phyloP scores from a whole-genome alignment of 2,113 vertebrate genomes.

The Microcebus tavaratra region DNA sequence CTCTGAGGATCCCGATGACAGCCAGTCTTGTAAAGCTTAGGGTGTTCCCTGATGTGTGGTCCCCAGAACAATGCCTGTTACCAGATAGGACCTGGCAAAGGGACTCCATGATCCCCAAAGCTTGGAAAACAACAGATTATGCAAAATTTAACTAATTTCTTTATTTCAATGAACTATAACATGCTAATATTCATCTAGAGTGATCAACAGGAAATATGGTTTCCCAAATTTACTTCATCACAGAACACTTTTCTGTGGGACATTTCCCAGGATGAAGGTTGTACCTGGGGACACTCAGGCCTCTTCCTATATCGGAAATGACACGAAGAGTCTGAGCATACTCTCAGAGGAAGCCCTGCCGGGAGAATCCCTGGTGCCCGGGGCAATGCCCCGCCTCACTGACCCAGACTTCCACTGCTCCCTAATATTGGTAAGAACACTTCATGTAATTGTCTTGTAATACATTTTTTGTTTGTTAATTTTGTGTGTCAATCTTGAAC shows the following conservation, averaged over 20 bases:
- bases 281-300: not conserved
- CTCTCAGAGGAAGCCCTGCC: not conserved
- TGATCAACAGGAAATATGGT: not conserved
- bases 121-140: not conserved
- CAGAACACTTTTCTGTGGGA: not conserved
- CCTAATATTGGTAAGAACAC: not conserved
- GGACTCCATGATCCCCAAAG: not conserved
- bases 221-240: not conserved
- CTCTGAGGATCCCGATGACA: not conserved
- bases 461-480: not conserved
- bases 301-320: not conserved
- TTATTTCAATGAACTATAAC: not conserved
- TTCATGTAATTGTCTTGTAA: not conserved
- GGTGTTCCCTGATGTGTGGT: not conserved
- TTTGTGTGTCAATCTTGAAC: not conserved
- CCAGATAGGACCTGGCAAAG: not conserved
- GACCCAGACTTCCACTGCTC: not conserved
- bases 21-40: not conserved
- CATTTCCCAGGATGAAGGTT: not conserved
- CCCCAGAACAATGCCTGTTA: not conserved
- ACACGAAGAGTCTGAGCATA: not conserved
- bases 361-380: not conserved
- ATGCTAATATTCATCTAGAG: not conserved
- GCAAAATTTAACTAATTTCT: not conserved
- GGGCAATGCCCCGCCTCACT: not conserved